Evolutionary conservation across 2,888 invertebrate species (phyloP), one percentile per base, ranked within the genome.

Genomic region (Keiferia lycopersicella): DNA sequence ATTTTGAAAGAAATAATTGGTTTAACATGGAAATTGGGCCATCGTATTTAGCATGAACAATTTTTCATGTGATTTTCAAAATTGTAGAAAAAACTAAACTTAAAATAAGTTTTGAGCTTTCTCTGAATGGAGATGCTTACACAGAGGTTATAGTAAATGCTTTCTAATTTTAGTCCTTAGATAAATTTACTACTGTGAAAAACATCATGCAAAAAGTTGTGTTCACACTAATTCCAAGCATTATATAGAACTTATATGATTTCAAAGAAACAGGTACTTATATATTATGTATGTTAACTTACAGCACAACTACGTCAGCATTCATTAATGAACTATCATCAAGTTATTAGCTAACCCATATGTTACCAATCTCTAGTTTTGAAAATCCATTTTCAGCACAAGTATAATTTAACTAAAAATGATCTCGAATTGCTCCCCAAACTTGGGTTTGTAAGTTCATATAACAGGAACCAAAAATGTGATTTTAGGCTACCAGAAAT

Each of bases 281-380:
- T n/a, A n/a, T n/a, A n/a, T n/a, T n/a, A n/a, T n/a, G n/a, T n/a
- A n/a, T 14, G 51, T 22, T 53, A 26, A 22, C 14, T 53, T 26
- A 53, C 14, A 2, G 22, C 14, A 14, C 56, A 34, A 26, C 56
- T 56, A 56, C 56, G 56, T 56, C 56, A 56, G 34, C 56, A 34
- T 16, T 34, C 30, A 56, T 56, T 56, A 26, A n/a, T 56, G 30
- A 14, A 56, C 56, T 56, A 34, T 56, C n/a, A 56, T 56, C 56
- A 16, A 34, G 34, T 56, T 56, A 56, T 34, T 34, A 56, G 56
- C 30, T 16, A 34, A 34, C 30, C 56, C 56, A 56, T 56, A 56
- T 56, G 56, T 34, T 56, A 53, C 34, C 30, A n/a, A n/a, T 4
- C 6, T n/a, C 16, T 16, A n/a, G n/a, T 45, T n/a, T 45, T 45